Evolutionary conservation across 2,888 invertebrate genomes (phyloP), one percentile per base, ranked within the genome.

Genomic region (Entomobrya multifasciata): DNA sequence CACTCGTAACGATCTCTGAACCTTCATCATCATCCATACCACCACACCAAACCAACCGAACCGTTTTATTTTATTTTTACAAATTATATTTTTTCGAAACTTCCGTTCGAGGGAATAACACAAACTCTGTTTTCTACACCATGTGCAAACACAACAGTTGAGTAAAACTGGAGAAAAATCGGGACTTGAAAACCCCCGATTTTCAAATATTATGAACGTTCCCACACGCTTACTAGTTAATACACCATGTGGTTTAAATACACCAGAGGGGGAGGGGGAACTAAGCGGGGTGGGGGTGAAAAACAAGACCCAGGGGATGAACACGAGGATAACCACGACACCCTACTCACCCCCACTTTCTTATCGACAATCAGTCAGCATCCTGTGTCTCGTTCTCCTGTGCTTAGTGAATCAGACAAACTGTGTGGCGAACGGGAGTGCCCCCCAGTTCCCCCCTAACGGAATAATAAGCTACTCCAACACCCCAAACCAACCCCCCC

Each of bases 391-490:
- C 1, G 15, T 6, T 3, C 13, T 47, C 4, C 47, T 44, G 17
- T 36, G 17, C 13, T 52, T 52, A 52, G 52, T n/a, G 15, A 36
- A 36, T 8, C 8, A 4, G 4, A 36, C 36, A 4, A 36, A 36
- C 36, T 36, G 36, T 36, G 36, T 6, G 36, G 5, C 17, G n/a
- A 47, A 13, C 47, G 47, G 47, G 13, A 47, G 47, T 13, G 47
- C 10, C 13, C 47, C 13, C 47, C 47, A n/a, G n/a, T n/a, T n/a
- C n/a, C n/a, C n/a, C n/a, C n/a, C n/a, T n/a, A n/a, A 52, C 15
- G 30, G 49, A 52, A n/a, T 65, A 17, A 41, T 65, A 1, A 36
- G 65, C 25, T 65, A 76, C 76, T 49, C 49, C 10, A 70, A 25
- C 20, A 30, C 41, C 52, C 44, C 74, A 25, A 55, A 27, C 25